phyloP scores from a whole-genome alignment of 2,888 invertebrate genomes.

The Panzeria rudis region DNA sequence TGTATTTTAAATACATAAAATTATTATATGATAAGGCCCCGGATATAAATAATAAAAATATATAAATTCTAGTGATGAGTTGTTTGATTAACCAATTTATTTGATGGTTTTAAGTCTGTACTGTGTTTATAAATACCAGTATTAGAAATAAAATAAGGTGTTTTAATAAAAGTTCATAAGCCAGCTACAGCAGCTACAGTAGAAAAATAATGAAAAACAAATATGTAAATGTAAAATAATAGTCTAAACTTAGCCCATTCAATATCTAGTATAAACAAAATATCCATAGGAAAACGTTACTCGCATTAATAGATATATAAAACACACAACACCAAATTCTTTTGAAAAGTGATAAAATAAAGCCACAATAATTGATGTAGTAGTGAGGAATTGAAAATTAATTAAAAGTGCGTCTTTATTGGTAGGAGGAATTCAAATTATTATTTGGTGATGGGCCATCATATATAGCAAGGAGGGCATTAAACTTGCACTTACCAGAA shows the following conservation, averaged over 20 bases:
- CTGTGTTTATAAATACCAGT: neutral
- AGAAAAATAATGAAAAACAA: constrained; percentile 15
- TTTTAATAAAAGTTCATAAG: constrained; percentile 18
- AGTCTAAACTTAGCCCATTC: neutral
- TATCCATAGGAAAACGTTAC: constrained; percentile 1
- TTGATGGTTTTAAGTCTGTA: neutral
- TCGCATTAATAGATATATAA: neutral
- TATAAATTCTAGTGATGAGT: too few relatives aligned
- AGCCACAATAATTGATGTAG: constrained; percentile 11
- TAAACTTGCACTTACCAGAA: constrained; percentile 73
- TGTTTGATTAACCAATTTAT: constrained; percentile 7
- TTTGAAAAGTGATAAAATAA: constrained; percentile 4
- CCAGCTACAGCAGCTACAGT: constrained; percentile 4
- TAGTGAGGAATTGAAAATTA: neutral
- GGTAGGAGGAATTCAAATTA: constrained; percentile 30
- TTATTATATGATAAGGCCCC: neutral
- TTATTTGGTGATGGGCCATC: constrained; percentile 25
- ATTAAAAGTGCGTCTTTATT: constrained; percentile 2
- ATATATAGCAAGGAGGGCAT: constrained; percentile 32
- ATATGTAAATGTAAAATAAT: neutral
- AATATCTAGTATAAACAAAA: constrained; percentile 20
- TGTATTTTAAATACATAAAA: neutral
- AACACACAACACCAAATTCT: constrained; percentile 39
- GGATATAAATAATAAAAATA: too few relatives aligned
- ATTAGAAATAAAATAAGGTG: neutral